phyloP scores from a whole-genome alignment of 2,888 invertebrate genomes.

The Eupithecia pulchellata region DNA sequence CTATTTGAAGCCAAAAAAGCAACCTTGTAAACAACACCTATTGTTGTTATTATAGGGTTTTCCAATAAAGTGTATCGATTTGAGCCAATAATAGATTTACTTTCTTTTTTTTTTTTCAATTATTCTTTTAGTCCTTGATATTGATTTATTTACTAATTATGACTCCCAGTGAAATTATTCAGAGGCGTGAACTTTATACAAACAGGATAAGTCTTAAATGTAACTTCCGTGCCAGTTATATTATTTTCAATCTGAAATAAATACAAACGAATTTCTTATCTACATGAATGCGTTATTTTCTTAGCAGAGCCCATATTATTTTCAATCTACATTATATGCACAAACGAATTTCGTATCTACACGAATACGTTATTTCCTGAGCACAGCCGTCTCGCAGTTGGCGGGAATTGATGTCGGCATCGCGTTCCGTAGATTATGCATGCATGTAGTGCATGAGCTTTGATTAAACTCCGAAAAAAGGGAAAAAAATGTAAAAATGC shows the following conservation, averaged over 20 bases:
- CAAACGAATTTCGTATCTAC: conserved; percentile 5
- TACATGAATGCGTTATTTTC: neutral
- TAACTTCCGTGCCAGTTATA: too few relatives aligned
- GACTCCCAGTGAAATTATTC: too few relatives aligned
- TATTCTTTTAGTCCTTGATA: neutral
- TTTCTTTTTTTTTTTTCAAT: too few relatives aligned
- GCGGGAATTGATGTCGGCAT: conserved; percentile 57
- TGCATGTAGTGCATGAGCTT: conserved; percentile 52
- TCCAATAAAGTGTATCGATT: too few relatives aligned
- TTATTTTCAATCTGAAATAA: neutral
- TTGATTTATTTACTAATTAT: neutral
- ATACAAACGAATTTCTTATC: conserved; percentile 1
- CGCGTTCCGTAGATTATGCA: conserved; percentile 60
- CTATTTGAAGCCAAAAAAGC: neutral
- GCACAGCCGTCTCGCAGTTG: conserved; percentile 32
- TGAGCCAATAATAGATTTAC: too few relatives aligned
- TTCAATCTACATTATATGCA: neutral
- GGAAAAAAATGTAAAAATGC: conserved; percentile 46
- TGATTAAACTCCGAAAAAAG: conserved; percentile 62
- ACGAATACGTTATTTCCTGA: neutral
- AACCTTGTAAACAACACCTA: neutral
- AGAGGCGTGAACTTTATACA: too few relatives aligned
- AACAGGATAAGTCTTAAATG: too few relatives aligned
- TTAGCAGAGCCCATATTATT: neutral
- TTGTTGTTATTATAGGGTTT: too few relatives aligned